These are phyloP conservation scores for Strigamia maritima DNA, from an alignment of 2,888 invertebrate genomes.

Conservation along the genomic window DNA sequence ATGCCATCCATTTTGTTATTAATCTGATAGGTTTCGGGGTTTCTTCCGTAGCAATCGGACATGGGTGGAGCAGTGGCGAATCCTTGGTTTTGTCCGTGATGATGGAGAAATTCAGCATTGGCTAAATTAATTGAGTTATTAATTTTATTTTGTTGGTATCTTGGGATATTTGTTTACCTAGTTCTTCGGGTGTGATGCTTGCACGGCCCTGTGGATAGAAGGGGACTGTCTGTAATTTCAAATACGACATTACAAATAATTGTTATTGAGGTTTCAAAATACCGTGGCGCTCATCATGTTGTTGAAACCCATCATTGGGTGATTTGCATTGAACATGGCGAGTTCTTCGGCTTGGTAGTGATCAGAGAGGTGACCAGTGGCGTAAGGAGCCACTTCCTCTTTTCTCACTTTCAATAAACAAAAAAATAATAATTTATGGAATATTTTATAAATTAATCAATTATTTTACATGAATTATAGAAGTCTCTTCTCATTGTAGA, in stretches of 20 bases:
- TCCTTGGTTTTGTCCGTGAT: neutral
- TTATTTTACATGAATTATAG: neutral
- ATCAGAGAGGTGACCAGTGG: neutral
- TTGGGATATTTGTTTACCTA: neutral
- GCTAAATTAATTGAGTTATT: neutral
- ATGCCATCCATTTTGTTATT: neutral
- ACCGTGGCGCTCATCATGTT: neutral
- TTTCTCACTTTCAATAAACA: neutral
- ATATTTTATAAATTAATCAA: neutral
- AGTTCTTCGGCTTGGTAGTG: neutral
- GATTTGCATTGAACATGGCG: neutral
- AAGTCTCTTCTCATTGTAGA: neutral
- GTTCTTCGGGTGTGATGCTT: neutral
- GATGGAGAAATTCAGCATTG: neutral
- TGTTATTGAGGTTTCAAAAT: neutral
- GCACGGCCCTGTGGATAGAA: conserved; percentile 9
- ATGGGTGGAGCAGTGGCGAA: neutral
- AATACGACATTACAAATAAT: neutral
- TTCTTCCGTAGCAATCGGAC: neutral
- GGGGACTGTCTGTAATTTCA: conserved; percentile 7
- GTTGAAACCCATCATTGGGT: neutral
- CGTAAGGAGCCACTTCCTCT: neutral
- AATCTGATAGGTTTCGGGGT: neutral
- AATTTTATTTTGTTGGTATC: neutral
- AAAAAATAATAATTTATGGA: no score